A percentile compares a stretch with the other conserved stretches of the same genome.
Evolutionary conservation across 2,888 invertebrate species (phyloP).

Genomic region (Gisinianus flammeolus): DNA sequence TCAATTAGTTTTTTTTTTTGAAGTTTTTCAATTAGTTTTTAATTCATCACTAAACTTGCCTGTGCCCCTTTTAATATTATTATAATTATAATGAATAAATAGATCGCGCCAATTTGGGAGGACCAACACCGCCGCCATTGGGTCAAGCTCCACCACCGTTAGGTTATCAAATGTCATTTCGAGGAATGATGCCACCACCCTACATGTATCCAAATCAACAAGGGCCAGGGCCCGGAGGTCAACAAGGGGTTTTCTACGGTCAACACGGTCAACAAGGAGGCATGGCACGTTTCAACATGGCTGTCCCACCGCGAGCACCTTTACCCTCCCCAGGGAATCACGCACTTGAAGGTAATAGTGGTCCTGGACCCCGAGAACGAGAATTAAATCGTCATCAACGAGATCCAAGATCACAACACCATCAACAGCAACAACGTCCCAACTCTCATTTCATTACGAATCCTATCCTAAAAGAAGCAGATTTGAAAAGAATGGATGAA

Average conservation of each 20-base stretch:
- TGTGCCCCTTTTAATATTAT: too few relatives aligned
- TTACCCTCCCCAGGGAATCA: slow-evolving; percentile 36
- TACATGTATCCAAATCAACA: slow-evolving; percentile 47
- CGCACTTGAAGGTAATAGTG: background rate
- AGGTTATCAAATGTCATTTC: slow-evolving; percentile 55
- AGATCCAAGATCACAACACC: background rate
- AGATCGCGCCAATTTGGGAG: slow-evolving; percentile 55
- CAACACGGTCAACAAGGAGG: slow-evolving; percentile 49
- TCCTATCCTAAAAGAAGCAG: slow-evolving; percentile 56
- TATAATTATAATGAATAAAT: too few relatives aligned
- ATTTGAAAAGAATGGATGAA: slow-evolving; percentile 57
- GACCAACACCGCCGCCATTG: slow-evolving; percentile 58
- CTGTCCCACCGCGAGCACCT: slow-evolving; percentile 55
- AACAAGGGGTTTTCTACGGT: slow-evolving; percentile 50
- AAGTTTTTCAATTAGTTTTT: too few relatives aligned
- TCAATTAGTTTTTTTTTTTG: background rate
- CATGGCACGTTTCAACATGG: slow-evolving; percentile 52
- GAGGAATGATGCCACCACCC: slow-evolving; percentile 49
- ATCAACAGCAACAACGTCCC: slow-evolving; percentile 48
- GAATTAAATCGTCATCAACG: slow-evolving; percentile 37
- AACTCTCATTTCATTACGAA: slow-evolving; percentile 53
- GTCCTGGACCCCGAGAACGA: slow-evolving; percentile 31
- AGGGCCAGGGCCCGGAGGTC: slow-evolving; percentile 41
- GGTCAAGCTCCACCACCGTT: slow-evolving; percentile 56
- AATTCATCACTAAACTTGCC: too few relatives aligned